These are phyloP conservation scores for Dicaeum eximium DNA, from an alignment of 2,113 vertebrate species.

Conservation along the genomic window DNA sequence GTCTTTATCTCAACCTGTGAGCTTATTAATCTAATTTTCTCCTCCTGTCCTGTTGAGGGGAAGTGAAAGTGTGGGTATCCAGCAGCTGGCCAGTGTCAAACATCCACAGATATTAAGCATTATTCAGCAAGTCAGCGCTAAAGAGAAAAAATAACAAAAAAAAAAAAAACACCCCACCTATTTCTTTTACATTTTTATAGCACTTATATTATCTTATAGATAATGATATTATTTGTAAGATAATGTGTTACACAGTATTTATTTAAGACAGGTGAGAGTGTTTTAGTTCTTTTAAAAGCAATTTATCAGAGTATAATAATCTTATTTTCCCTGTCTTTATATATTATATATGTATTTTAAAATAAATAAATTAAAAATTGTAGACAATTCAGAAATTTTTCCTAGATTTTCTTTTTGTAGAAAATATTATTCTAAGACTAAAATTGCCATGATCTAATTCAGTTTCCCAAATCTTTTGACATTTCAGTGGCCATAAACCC, in stretches of 20 bases:
- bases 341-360: too few species aligned
- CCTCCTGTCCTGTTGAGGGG: not conserved
- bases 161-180: rapidly evolving
- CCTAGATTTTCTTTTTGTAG: not conserved
- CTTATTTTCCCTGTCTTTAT: not conserved
- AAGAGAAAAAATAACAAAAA: not conserved
- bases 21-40: not conserved
- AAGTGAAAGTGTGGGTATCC: not conserved
- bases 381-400: not conserved
- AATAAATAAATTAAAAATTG: not conserved
- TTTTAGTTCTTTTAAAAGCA: not conserved
- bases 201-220: not conserved
- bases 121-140: not conserved
- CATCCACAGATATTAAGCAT: not conserved
- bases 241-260: not conserved
- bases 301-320: not conserved
- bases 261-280: not conserved
- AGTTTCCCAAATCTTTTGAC: not conserved
- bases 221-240: not conserved
- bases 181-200: not conserved
- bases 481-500: not conserved
- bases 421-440: not conserved
- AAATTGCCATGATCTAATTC: not conserved
- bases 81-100: not conserved
- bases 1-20: not conserved